Evolutionary conservation across 1,140 invertebrate species (phyloP).

Genomic region (Oreohelix idahoensis): DNA sequence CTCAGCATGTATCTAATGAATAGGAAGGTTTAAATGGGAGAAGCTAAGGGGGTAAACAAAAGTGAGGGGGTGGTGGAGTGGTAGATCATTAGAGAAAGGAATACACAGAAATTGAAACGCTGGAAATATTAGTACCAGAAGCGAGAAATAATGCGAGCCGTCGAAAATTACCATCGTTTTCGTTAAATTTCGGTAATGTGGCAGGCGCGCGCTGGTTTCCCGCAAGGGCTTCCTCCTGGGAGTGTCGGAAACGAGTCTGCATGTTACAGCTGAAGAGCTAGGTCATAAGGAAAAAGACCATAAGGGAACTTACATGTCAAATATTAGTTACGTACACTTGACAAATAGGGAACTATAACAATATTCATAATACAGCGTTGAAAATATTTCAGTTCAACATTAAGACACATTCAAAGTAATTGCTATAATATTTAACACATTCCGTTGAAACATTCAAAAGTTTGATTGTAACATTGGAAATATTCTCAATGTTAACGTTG

Average conservation of each 20-base stretch:
- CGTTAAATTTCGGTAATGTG: neutral
- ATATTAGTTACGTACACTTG: no score
- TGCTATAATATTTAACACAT: no score
- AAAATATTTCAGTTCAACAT: no score
- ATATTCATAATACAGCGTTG: no score
- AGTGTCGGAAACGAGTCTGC: neutral
- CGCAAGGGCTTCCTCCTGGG: neutral
- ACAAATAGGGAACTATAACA: no score
- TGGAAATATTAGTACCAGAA: neutral
- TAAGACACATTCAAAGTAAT: no score
- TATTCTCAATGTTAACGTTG: no score
- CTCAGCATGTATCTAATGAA: neutral
- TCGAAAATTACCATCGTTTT: neutral
- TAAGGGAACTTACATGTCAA: no score
- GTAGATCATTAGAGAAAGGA: neutral
- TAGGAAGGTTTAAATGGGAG: neutral
- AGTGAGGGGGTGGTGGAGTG: neutral
- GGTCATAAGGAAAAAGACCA: neutral
- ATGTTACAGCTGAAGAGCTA: neutral
- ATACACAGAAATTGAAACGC: neutral
- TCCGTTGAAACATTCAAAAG: no score
- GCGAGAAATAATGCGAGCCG: neutral
- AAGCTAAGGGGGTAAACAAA: neutral
- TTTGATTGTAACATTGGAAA: no score
- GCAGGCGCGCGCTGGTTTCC: neutral